Base-by-base conservation (phyloP, 1,140 invertebrate species). In the Euura lappo region DNA sequence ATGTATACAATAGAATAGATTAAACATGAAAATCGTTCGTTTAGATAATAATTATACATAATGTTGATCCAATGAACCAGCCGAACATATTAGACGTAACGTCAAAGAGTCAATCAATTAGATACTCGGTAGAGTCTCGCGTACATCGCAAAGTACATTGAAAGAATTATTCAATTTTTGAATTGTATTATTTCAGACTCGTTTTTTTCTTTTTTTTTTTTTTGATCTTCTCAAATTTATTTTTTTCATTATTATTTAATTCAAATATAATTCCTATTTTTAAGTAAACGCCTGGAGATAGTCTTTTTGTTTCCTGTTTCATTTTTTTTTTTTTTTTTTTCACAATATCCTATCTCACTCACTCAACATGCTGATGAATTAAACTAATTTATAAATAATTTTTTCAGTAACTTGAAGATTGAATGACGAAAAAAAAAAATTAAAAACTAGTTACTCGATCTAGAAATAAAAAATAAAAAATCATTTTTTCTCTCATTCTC, bases 11-110 rank as follows among this genome's bases (percentile, higher is more conserved):
- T 28, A 28, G 28, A 28, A 28, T 28, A 28, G 28, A 28, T 28
- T 28, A 28, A 28, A 28, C 28, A 28, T 28, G 28, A 28, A 28
- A 28, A 28, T 28, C 28, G 28, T 28, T 28, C 28, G 28, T 28
- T 28, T 28, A 28, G 28, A 28, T 28, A 28, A 28, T 28, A 28
- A 28, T 28, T 28, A 28, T 28, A 60, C 13, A 70, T 70, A 75
- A 70, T 76, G 71, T 84, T 83, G 81, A 84, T 84, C 81, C 81
- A 83, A 83, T 78, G 81, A 83, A 83, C 80, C 81, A 84, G 81
- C 80, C 79, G 76, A 79, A 75, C 72, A 79, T 72, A 72, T 78
- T 28, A 28, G 78, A 75, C 51, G 51, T 5, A 60, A 60, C 51
- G 51, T 60, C 51, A 5, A 60, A 4, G 51, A 60, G 51, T 60